phyloP scores from a whole-genome alignment of 1,140 invertebrate species.

The Drosophila kurseongensis region DNA sequence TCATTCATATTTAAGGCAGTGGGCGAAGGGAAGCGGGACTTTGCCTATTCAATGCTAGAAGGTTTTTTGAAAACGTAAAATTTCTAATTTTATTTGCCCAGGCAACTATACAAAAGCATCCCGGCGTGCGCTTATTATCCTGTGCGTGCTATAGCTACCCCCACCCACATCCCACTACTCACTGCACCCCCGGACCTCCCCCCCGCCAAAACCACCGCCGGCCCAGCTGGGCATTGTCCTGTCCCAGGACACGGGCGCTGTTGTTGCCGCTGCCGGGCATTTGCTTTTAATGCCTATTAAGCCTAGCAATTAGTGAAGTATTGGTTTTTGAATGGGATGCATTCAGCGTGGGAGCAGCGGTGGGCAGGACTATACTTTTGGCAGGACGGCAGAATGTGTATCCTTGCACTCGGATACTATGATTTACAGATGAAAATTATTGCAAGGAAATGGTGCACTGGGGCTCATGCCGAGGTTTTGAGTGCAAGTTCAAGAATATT shows the following conservation, averaged over 20 bases:
- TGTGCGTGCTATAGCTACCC: constrained; percentile 55
- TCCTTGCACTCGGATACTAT: constrained; percentile 34
- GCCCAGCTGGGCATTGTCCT: constrained; percentile 72
- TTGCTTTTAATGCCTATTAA: constrained; percentile 81
- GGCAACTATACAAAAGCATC: constrained; percentile 75
- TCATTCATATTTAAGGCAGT: constrained; percentile 71
- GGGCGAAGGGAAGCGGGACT: constrained; percentile 1
- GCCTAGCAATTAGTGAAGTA: constrained; percentile 79
- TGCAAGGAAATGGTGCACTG: too few species aligned
- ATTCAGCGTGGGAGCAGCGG: constrained; percentile 28
- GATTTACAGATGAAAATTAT: constrained; percentile 60
- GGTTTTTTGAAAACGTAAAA: constrained; percentile 76
- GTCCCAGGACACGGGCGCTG: constrained; percentile 52
- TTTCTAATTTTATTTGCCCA: constrained; percentile 80
- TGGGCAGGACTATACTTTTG: constrained; percentile 14
- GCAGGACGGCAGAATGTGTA: constrained; percentile 21
- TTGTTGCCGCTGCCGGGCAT: constrained; percentile 62
- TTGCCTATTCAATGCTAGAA: constrained; percentile 54
- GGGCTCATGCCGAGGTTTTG: neutral
- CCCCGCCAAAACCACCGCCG: constrained; percentile 14
- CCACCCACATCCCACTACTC: constrained; percentile 2
- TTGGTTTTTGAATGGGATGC: constrained; percentile 71
- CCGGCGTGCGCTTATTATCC: constrained; percentile 80
- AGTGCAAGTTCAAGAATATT: neutral
- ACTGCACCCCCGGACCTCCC: constrained; percentile 3